Conservation (phyloP, 2,888 invertebrate genomes). For the Pollenia amentaria region DNA sequence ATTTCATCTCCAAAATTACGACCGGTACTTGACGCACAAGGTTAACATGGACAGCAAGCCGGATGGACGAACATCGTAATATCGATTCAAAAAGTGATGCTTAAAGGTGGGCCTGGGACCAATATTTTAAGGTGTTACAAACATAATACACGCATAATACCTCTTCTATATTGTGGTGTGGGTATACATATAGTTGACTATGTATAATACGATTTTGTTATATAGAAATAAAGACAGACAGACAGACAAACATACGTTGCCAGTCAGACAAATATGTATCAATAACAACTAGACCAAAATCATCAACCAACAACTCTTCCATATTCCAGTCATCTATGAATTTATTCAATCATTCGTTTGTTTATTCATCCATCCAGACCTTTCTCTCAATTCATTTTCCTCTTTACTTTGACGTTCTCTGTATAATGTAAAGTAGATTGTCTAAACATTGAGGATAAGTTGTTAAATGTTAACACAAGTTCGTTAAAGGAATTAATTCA, state of each 20-base stretch:
- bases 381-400: neutral
- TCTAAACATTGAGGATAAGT: neutral
- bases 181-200: neutral
- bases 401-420: neutral
- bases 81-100: no score
- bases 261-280: conserved; percentile 1
- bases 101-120: no score
- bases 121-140: no score
- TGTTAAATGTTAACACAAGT: conserved; percentile 22
- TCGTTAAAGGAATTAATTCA: conserved; percentile 23
- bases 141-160: no score
- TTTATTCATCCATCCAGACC: neutral
- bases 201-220: neutral
- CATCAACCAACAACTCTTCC: conserved; percentile 1
- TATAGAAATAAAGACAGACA: neutral
- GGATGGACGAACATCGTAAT: no score
- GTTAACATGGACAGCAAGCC: no score
- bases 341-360: neutral
- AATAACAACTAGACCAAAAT: conserved; percentile 29
- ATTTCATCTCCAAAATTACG: no score
- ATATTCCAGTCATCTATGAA: conserved; percentile 1
- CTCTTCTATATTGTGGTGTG: no score
- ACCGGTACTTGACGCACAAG: no score
- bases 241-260: neutral
- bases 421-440: neutral